A percentile compares a stretch with the other conserved stretches of the same genome.
Evolutionary conservation across 2,113 vertebrate species (phyloP).

Genomic region (Cyprinodon brontotheroides): DNA sequence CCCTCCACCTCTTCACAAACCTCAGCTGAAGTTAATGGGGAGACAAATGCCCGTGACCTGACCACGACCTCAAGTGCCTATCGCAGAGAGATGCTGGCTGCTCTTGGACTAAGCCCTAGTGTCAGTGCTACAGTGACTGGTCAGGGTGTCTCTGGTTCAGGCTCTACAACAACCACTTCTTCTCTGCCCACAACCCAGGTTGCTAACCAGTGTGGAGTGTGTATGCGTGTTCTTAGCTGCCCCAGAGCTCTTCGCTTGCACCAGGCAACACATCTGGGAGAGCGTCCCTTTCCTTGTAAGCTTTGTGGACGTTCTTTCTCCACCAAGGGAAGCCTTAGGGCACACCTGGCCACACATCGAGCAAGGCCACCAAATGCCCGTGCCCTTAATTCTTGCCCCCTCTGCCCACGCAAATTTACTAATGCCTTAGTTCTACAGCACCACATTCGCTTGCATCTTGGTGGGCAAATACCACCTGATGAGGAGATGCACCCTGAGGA

Average conservation of each 20-base stretch:
- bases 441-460: constrained; percentile 90
- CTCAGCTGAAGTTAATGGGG: constrained; percentile 58
- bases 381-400: constrained; percentile 89
- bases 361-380: constrained; percentile 85
- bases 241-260: constrained; percentile 89
- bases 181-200: constrained; percentile 43
- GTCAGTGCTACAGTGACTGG: constrained; percentile 36
- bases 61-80: constrained; percentile 75
- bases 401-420: constrained; percentile 93
- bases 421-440: constrained; percentile 92
- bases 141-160: constrained; percentile 51
- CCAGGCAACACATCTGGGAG: constrained; percentile 89
- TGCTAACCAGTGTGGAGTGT: constrained; percentile 89
- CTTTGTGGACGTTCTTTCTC: constrained; percentile 91
- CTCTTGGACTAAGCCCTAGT: constrained; percentile 77
- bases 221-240: constrained; percentile 88
- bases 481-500: constrained; percentile 70
- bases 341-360: constrained; percentile 89
- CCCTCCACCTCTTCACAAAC: constrained; percentile 56
- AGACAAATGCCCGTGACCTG: constrained; percentile 65
- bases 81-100: constrained; percentile 80
- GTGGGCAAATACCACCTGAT: constrained; percentile 88
- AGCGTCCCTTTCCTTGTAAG: constrained; percentile 91
- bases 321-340: constrained; percentile 88
- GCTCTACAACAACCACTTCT: constrained; percentile 15